A percentile compares a stretch with the other conserved stretches of the same genome.
Conservation (phyloP, 1,140 invertebrate genomes). For the Aphelenchoides fujianensis region DNA sequence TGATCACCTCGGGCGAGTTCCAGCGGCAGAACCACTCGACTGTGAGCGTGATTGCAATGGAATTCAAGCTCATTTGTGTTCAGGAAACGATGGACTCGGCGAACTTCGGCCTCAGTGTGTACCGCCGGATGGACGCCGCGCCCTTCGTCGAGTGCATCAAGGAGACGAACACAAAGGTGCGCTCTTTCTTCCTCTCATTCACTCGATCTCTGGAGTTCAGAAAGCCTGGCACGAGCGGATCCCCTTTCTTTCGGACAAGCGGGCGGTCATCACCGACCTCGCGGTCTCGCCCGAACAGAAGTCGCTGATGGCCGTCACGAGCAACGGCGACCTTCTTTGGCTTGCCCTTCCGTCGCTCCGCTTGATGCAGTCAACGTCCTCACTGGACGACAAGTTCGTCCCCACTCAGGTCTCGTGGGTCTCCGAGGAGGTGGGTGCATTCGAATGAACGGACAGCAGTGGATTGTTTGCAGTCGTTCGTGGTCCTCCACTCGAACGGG, state of each 20-base stretch:
- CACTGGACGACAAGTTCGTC: neutral
- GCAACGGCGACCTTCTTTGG: constrained; percentile 5
- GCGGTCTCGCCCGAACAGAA: constrained; percentile 18
- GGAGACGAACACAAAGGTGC: neutral
- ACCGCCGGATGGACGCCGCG: neutral
- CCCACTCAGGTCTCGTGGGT: constrained; percentile 7
- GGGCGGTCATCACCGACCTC: neutral
- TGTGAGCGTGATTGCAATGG: neutral
- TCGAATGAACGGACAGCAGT: neutral
- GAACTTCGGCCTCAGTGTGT: constrained; percentile 9
- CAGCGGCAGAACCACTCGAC: neutral
- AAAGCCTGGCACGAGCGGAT: constrained; percentile 21
- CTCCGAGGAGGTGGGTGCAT: constrained; percentile 3
- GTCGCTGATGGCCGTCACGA: constrained; percentile 9
- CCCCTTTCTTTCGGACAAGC: constrained; percentile 13
- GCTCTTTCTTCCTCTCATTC: neutral
- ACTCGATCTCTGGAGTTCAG: constrained; percentile 3
- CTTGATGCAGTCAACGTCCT: neutral
- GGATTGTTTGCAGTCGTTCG: constrained; percentile 1
- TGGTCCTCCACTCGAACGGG: constrained; percentile 17
- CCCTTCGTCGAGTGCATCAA: constrained; percentile 15
- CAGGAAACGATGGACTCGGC: constrained; percentile 12
- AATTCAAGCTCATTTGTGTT: neutral
- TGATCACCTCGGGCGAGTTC: constrained; percentile 4
- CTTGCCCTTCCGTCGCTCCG: constrained; percentile 17